Evolutionary conservation across 1,140 invertebrate species (phyloP), one percentile per base, ranked within the genome.

Genomic region (Helicorthomorpha holstii): DNA sequence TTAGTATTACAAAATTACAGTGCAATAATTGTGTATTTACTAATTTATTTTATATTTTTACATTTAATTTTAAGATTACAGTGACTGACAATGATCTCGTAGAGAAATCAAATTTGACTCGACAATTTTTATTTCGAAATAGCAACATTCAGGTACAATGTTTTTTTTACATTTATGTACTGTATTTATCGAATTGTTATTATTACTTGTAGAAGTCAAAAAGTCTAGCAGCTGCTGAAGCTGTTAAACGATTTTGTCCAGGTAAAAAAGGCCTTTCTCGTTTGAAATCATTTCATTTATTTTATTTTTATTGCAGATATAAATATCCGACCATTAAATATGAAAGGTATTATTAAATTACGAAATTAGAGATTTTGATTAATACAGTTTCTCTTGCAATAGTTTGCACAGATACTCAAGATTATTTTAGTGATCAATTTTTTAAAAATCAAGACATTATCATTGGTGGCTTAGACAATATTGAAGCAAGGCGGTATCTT

Each of bases 161-260:
- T 49, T 27, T 7, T 27, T 10, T 26, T n/a, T n/a, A 10, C 4
- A 42, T 7, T 26, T 26, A 49, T 26, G 48, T 12, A 16, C 22
- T 27, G 12, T 27, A 26, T 10, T 49, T 27, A 49, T 26, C 16
- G 7, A 14, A 49, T 26, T 34, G 22, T 49, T 7, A 16, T 49
- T 38, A 19, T 10, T 49, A 16, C 24, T 26, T 16, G 24, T 27
- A 49, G 48, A 24, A 68, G 59, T 62, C 69, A 21, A 70, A 70
- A 54, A 69, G 67, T 56, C 61, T 58, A 16, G 64, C 63, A 34
- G 68, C 68, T n/a, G 65, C 66, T 19, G 45, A 61, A 43, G 58
- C 65, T 23, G 60, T 62, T 7, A 22, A 58, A 51, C 56, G 65
- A 46, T 67, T 71, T 16, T 69, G 69, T 56, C 58, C 64, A 53